Evolutionary conservation across 2,888 invertebrate species (phyloP), one percentile per base, ranked within the genome.

Genomic region (Meandrusa payeni): DNA sequence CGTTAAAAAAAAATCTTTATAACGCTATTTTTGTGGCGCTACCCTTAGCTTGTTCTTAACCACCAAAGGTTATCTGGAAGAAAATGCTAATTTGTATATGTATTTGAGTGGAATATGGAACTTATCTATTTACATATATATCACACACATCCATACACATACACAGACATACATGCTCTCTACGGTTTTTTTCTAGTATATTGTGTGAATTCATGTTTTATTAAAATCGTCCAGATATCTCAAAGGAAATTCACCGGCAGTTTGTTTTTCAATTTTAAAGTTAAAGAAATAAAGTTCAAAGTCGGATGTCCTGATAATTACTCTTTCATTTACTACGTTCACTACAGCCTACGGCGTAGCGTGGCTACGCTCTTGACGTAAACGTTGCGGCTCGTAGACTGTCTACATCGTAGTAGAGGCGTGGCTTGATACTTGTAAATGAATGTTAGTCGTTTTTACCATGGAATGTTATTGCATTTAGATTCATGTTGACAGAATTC

Each of bases 341-440:
- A 51, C 56, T 54, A 58, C 55, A 58, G 64, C 60, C 69, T 69
- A 54, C 55, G 56, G 41, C 67, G 76, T 74, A 76, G 70, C 64
- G 29, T 52, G 68, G 48, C 54, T 57, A 56, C 56, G 55, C 48
- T 57, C 62, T 60, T 55, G 50, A 61, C 71, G 73, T 69, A 63
- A 66, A 65, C 71, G 71, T 73, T 64, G 65, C 72, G 66, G 66
- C 62, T 55, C 64, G 70, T 74, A 74, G 69, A 59, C 52, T 6
- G 52, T 54, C 80, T 81, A 79, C 80, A 73, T 1, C 43, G 38
- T 44, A 44, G 38, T 43, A 32, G 11, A 13, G 43, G 43, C 42
- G 42, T 43, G 43, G 32, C 22, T 26, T 43, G 20, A 23, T 32
- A 69, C 70, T 71, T 71, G 73, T 68, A 67, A 43, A 57, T 41